phyloP scores from a whole-genome alignment of 2,888 invertebrate species.

The Nowickia ferox region DNA sequence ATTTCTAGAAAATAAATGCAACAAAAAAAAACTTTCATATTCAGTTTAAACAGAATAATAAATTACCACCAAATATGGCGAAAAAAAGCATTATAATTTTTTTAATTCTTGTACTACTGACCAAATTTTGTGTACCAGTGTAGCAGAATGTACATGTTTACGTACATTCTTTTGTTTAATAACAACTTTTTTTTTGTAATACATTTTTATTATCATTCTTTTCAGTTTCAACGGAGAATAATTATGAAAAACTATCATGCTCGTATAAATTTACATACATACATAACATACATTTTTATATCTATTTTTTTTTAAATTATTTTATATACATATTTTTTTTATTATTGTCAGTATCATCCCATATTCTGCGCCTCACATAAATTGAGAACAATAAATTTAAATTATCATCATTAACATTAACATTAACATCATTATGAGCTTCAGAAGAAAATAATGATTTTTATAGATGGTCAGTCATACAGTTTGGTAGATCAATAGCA shows the following conservation, averaged over 20 bases:
- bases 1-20: not conserved
- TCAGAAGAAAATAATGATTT: not conserved
- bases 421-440: conserved; percentile 20
- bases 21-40: conserved; percentile 3
- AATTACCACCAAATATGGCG: conserved; percentile 27
- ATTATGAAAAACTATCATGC: conserved; percentile 32
- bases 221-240: conserved; percentile 39
- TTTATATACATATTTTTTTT: conserved; percentile 1
- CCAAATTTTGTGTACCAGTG: conserved; percentile 39
- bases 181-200: conserved; percentile 11
- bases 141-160: not conserved
- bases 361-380: conserved; percentile 26
- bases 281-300: no score
- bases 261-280: not conserved
- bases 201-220: conserved; percentile 33
- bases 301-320: not conserved
- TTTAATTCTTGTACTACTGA: conserved; percentile 51
- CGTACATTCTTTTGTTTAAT: conserved; percentile 25
- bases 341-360: conserved; percentile 17
- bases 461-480: not conserved
- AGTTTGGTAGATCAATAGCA: conserved; percentile 11
- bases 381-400: conserved; percentile 52
- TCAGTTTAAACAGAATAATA: not conserved
- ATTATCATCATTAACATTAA: conserved; percentile 21
- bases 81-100: not conserved